Conservation (phyloP, 2,113 vertebrate species). For the Cottus gobio region DNA sequence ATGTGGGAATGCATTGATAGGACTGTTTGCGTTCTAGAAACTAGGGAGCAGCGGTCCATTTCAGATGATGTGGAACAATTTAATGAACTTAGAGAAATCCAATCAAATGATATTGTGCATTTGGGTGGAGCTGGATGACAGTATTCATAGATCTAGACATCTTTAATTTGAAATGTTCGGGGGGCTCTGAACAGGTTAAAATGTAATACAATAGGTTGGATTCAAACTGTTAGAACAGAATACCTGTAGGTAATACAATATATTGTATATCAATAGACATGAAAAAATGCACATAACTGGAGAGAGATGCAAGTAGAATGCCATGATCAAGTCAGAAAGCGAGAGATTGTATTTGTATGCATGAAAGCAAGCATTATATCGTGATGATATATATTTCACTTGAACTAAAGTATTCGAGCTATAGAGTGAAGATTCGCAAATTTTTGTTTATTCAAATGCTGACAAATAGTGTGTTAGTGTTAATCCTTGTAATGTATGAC, state of each 20-base stretch:
- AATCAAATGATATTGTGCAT: neutral
- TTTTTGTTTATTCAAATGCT: neutral
- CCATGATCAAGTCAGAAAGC: no score
- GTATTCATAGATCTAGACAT: neutral
- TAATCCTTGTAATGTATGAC: neutral
- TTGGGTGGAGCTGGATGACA: neutral
- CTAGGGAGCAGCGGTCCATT: neutral
- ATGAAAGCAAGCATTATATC: slow-evolving; percentile 7
- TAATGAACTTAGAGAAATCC: neutral
- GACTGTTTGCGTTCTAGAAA: neutral
- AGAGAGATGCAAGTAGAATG: neutral
- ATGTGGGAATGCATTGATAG: neutral
- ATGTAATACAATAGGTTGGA: neutral
- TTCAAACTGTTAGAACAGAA: no score
- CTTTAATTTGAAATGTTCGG: neutral
- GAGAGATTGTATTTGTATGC: neutral
- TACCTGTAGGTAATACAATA: no score
- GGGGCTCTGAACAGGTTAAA: neutral
- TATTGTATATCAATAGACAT: neutral
- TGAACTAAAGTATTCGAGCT: neutral
- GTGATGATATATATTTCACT: neutral
- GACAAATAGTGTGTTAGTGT: neutral
- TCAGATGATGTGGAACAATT: neutral
- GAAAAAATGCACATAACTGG: neutral
- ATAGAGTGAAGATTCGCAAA: neutral